Base-by-base conservation (phyloP, 2,797 vertebrate genomes). In the Rhinoraja longicauda region DNA sequence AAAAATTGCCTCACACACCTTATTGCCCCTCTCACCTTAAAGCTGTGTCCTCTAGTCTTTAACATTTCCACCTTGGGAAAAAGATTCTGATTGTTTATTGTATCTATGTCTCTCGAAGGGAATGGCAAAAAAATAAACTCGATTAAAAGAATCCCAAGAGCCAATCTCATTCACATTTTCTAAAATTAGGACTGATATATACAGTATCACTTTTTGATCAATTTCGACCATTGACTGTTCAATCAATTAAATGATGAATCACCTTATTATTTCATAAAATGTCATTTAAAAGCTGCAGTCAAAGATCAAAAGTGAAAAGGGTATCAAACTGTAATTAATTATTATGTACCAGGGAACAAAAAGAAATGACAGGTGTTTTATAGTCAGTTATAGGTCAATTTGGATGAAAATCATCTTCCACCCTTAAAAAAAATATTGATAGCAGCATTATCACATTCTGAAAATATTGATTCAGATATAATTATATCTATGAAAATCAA, bases 401-500 rank as follows among this genome's bases (percentile, higher is more conserved):
- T 67, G 72, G 36, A 73, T 91, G 72, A 91, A 39, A 45, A 91
- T 91, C 67, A 72, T 67, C 67, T 91, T 91, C 21, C 67, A 73
- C 21, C 17, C 36, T 1, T 73, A 67, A 70, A 72, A 72, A 90
- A 29, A 39, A 15, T 91, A 91, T 91, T 73, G 90, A 91, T 91
- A 72, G 36, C 21, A 29, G 32, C 90, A 91, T 91, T 72, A 91
- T 91, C 90, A 73, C 67, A 72, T 73, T 15, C 90, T 53, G 90
- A 36, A 91, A 73, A 45, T 72, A 72, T 73, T 91, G 90, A 91
- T 45, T 73, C 64, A 73, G 90, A 36, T 26, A 73, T 91, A 73
- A 72, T 73, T 19, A 9, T 32, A 91, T 91, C 32, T 73, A 91
- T 91, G 24, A 73, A 73, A 91, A 91, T 91, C 90, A 72, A 91